phyloP scores from a whole-genome alignment of 2,113 vertebrate genomes.

The Oncorhynchus masou region DNA sequence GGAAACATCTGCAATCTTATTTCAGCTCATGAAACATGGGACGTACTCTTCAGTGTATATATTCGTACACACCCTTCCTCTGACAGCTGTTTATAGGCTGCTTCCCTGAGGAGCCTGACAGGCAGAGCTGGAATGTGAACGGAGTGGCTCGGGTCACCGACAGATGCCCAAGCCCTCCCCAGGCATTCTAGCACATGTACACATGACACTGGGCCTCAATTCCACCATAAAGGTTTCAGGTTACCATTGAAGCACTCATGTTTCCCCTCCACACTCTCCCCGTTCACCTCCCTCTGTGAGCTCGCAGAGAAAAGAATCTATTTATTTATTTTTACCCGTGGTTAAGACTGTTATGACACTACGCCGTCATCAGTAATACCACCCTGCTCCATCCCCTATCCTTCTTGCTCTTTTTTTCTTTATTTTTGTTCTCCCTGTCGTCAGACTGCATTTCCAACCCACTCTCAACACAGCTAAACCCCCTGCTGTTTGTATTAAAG shows the following conservation, averaged over 20 bases:
- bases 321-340: neutral
- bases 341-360: slow-evolving; percentile 28
- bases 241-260: neutral
- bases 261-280: neutral
- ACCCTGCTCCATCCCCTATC: too few relatives aligned
- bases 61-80: neutral
- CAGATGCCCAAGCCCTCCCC: slow-evolving; percentile 4
- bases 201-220: neutral
- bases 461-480: slow-evolving; percentile 50
- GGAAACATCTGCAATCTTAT: too few relatives aligned
- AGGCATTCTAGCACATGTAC: slow-evolving; percentile 12
- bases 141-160: slow-evolving; percentile 16
- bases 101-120: slow-evolving; percentile 21
- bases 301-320: neutral
- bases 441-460: slow-evolving; percentile 31
- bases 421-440: slow-evolving; percentile 1
- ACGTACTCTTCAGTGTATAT: neutral
- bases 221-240: too few relatives aligned
- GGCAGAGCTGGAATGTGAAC: slow-evolving; percentile 46
- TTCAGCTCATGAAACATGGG: neutral
- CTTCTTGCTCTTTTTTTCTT: neutral
- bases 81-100: slow-evolving; percentile 43
- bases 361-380: slow-evolving; percentile 1
- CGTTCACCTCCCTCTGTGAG: neutral
- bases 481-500: slow-evolving; percentile 45